Conservation (phyloP, 2,797 vertebrate genomes). For the Tapirus indicus region DNA sequence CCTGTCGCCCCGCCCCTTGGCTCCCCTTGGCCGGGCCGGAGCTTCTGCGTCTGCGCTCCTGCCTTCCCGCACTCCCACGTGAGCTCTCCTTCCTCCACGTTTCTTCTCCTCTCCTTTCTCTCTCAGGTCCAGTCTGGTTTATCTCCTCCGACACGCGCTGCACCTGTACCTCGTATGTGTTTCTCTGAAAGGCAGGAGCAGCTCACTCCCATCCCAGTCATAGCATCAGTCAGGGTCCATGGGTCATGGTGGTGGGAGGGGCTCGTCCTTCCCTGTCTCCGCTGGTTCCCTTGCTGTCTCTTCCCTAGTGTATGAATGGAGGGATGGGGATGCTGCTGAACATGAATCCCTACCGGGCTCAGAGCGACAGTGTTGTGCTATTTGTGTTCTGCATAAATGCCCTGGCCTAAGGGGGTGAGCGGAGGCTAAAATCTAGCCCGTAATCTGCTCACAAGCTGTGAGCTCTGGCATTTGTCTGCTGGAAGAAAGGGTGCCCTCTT, state of each 20-base stretch:
- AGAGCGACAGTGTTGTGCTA: not conserved
- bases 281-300: not conserved
- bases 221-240: not conserved
- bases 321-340: not conserved
- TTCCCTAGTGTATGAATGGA: not conserved
- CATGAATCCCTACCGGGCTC: no score
- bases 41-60: no score
- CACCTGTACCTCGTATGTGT: not conserved
- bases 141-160: not conserved
- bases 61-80: fast-evolving
- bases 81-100: not conserved
- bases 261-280: not conserved
- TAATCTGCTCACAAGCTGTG: not conserved
- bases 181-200: not conserved
- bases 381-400: not conserved
- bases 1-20: no score
- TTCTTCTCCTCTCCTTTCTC: not conserved
- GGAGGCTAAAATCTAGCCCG: not conserved
- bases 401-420: not conserved
- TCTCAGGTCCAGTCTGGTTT: not conserved
- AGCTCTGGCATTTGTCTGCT: not conserved
- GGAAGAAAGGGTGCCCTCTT: not conserved
- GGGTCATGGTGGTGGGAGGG: not conserved
- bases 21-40: not conserved
- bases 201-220: not conserved